Percentiles rank a stretch among this genome's conserved stretches.
phyloP scores from a whole-genome alignment of 2,888 invertebrate species.

The Drepana falcataria region DNA sequence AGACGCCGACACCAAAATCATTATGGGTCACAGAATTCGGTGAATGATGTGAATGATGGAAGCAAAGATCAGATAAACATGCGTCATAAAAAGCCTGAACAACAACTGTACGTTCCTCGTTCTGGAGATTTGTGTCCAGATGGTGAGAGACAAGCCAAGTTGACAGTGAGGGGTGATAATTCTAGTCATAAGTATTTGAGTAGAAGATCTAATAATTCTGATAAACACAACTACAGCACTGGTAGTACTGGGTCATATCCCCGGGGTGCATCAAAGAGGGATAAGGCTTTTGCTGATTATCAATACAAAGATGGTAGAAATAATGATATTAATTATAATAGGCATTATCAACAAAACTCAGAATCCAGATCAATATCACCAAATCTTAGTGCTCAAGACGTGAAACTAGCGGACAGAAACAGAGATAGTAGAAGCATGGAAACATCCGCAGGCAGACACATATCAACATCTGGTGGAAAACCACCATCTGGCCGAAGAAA shows the following conservation, averaged over 20 bases:
- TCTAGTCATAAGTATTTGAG: constrained; percentile 60
- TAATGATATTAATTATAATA: constrained; percentile 64
- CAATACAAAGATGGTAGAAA: constrained; percentile 46
- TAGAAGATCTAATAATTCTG: constrained; percentile 55
- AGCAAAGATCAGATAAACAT: constrained; percentile 43
- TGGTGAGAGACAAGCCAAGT: constrained; percentile 50
- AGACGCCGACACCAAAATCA: constrained; percentile 48
- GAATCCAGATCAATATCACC: constrained; percentile 81
- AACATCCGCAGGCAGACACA: constrained; percentile 70
- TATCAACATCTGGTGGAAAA: constrained; percentile 71
- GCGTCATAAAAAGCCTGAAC: constrained; percentile 66
- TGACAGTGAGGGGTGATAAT: constrained; percentile 53
- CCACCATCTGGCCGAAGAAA: constrained; percentile 85
- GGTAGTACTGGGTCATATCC: constrained; percentile 47
- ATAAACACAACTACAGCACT: constrained; percentile 45
- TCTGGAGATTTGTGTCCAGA: constrained; percentile 53
- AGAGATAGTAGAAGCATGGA: constrained; percentile 86
- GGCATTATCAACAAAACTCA: constrained; percentile 77
- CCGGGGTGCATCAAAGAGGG: constrained; percentile 51
- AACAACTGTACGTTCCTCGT: constrained; percentile 64
- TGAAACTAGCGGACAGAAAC: constrained; percentile 69
- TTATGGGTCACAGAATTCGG: constrained; percentile 63
- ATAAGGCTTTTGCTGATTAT: constrained; percentile 53
- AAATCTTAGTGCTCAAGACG: constrained; percentile 50
- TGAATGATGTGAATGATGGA: constrained; percentile 43